Conservation (phyloP, 2,113 vertebrate species). For the Seriola quinqueradiata region DNA sequence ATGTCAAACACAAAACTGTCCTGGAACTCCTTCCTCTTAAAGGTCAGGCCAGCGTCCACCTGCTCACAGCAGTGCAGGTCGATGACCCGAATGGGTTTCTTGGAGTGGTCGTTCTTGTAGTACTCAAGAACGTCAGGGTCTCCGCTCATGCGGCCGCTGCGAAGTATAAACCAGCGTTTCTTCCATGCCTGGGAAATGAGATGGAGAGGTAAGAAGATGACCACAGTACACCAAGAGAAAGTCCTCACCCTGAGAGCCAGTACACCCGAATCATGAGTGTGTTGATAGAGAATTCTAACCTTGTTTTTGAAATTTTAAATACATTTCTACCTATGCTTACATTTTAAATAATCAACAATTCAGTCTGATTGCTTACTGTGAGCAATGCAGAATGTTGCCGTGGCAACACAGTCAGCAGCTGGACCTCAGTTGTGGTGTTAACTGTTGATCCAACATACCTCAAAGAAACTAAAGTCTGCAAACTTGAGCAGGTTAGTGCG, state of each 20-base stretch:
- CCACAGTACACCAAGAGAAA: neutral
- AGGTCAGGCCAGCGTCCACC: conserved; percentile 96
- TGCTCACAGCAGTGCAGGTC: conserved; percentile 98
- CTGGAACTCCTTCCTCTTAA: conserved; percentile 98
- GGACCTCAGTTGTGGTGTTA: conserved; percentile 49
- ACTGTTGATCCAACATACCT: conserved; percentile 61
- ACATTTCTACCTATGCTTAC: too few relatives aligned
- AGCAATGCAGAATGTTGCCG: neutral
- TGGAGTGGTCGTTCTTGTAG: conserved; percentile 98
- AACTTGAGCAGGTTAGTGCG: conserved; percentile 39
- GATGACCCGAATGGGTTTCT: conserved; percentile 96
- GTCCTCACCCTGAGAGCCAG: neutral
- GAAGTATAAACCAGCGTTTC: conserved; percentile 98
- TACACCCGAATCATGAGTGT: neutral
- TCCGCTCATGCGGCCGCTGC: conserved; percentile 97
- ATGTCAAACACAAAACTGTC: conserved; percentile 99
- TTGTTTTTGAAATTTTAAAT: neutral
- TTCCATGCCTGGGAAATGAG: conserved; percentile 92
- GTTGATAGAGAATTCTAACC: neutral
- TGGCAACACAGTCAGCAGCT: conserved; percentile 51
- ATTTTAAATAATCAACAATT: conserved; percentile 1
- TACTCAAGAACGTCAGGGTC: conserved; percentile 98
- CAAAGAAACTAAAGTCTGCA: conserved; percentile 42
- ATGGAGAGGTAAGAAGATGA: conserved; percentile 4
- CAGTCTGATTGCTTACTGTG: conserved; percentile 4